Percentiles rank a stretch among this genome's conserved stretches.
Evolutionary conservation across 2,797 vertebrate genomes (phyloP).

Genomic region (Enteromius mattozi): DNA sequence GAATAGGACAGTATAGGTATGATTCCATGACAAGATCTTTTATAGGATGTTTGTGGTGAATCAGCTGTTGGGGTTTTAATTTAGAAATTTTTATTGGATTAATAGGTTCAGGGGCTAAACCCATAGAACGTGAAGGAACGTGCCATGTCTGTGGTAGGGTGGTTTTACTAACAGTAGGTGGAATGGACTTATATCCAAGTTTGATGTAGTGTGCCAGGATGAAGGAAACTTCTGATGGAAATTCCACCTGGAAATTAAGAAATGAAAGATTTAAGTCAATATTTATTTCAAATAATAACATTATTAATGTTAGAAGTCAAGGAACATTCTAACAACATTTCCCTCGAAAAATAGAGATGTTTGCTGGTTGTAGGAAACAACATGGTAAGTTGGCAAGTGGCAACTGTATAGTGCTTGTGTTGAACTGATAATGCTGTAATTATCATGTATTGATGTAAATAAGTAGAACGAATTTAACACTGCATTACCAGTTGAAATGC

Average conservation of each 20-base stretch:
- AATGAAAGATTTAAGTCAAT: neutral
- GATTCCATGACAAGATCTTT: neutral
- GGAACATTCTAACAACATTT: neutral
- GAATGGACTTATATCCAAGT: conserved; percentile 14
- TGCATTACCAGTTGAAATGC: too few species aligned
- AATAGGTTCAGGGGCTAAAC: conserved; percentile 24
- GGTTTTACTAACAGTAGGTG: conserved; percentile 10
- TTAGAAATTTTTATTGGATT: neutral
- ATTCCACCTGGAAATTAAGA: neutral
- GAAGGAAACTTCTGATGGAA: conserved; percentile 4
- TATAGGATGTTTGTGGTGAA: neutral
- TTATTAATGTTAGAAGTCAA: neutral
- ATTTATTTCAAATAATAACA: neutral
- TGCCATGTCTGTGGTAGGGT: conserved; percentile 45
- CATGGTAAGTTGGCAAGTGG: too few species aligned
- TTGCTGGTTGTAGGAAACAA: too few species aligned
- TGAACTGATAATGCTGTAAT: too few species aligned
- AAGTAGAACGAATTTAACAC: neutral
- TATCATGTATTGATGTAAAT: neutral
- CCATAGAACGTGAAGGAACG: neutral
- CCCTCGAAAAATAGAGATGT: too few species aligned
- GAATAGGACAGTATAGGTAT: neutral
- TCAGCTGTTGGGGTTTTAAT: conserved; percentile 10
- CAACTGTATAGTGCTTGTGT: too few species aligned
- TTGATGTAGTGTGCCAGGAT: conserved; percentile 16